These are phyloP conservation scores for Riptortus pedestris DNA, from an alignment of 1,140 invertebrate species.

Conservation along the genomic window DNA sequence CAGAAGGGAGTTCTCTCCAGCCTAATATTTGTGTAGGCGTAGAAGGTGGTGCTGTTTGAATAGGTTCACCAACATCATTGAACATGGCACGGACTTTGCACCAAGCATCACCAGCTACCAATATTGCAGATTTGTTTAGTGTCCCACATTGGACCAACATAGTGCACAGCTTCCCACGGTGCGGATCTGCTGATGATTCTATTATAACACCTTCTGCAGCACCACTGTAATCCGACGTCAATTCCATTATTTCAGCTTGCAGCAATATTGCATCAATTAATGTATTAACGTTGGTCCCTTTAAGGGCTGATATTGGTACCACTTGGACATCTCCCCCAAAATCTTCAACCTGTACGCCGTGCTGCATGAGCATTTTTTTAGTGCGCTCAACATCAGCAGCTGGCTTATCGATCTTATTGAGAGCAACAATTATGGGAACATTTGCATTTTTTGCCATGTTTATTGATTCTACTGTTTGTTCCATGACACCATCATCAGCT, in stretches of 20 bases:
- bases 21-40: slow-evolving; percentile 80
- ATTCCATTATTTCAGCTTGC: slow-evolving; percentile 80
- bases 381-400: slow-evolving; percentile 69
- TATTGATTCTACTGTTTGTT: slow-evolving; percentile 82
- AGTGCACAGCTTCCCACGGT: slow-evolving; percentile 74
- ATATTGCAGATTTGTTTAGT: slow-evolving; percentile 62
- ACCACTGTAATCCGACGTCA: slow-evolving; percentile 71
- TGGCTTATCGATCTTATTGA: slow-evolving; percentile 96
- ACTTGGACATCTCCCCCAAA: slow-evolving; percentile 86
- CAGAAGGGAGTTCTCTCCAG: slow-evolving; percentile 75
- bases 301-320: slow-evolving; percentile 83
- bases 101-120: slow-evolving; percentile 74
- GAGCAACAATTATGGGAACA: slow-evolving; percentile 93
- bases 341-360: slow-evolving; percentile 76
- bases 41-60: slow-evolving; percentile 62
- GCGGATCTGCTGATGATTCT: slow-evolving; percentile 66
- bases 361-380: slow-evolving; percentile 57
- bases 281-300: slow-evolving; percentile 63
- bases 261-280: slow-evolving; percentile 75
- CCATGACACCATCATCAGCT: slow-evolving; percentile 97
- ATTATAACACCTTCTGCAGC: slow-evolving; percentile 81
- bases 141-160: slow-evolving; percentile 82
- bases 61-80: slow-evolving; percentile 51
- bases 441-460: slow-evolving; percentile 61
- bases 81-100: slow-evolving; percentile 80